Evolutionary conservation across 1,140 invertebrate species (phyloP), one percentile per base, ranked within the genome.

Genomic region (Episyrphus balteatus): DNA sequence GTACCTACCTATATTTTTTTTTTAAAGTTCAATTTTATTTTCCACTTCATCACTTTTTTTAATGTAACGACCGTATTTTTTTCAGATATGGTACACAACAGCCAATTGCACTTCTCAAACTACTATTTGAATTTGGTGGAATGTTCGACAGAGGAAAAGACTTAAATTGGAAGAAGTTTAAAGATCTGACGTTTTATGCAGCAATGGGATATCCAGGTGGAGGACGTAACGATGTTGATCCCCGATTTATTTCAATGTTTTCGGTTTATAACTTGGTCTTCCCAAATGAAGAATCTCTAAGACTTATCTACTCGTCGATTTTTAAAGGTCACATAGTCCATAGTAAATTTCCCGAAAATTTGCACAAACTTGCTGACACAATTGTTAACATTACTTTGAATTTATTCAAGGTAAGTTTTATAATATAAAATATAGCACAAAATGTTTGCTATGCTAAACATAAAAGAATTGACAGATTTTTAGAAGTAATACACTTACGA

Each of bases 71-170:
- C n/a, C n/a, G n/a, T n/a, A n/a, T 31, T 21, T 18, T 46, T 34
- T 30, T 84, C 62, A 84, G 79, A 1, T 93, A 93, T 60, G 90
- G 90, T 2, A 93, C 88, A 0, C 90, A 94, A 68, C 91, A 94
- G 58, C 90, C 91, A 0, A 91, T 94, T 51, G 91, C 91, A 1
- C 63, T 94, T 9, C 68, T 95, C 1, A 94, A 93, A 67, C 65
- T 92, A 15, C 63, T 94, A 2, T 78, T 94, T 39, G 89, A 94
- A 68, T 79, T 79, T 54, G 82, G 82, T 50, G 91, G 90, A 18
- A 79, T 92, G 55, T 94, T 91, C 64, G 88, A 91, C 70, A 69
- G 88, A 44, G 86, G 83, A n/a, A 90, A 89, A 68, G 86, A 92
- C 61, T 73, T 92, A 0, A 87, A 82, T 64, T 92, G 90, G 88